Base-by-base conservation (phyloP, 2,888 invertebrate genomes). In the Shargacucullia verbasci region DNA sequence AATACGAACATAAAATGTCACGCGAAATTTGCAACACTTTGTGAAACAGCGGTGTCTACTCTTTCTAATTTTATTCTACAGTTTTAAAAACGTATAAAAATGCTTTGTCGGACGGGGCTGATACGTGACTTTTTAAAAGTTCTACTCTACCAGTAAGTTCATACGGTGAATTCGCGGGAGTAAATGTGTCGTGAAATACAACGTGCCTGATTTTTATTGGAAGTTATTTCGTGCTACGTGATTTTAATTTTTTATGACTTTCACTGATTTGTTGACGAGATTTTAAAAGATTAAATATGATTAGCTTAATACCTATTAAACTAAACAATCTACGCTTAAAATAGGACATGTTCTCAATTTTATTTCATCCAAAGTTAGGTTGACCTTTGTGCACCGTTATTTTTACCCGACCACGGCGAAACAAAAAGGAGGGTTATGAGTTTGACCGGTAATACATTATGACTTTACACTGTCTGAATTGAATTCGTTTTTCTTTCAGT, bases 111-210 rank as follows among this genome's bases (percentile, higher is more conserved):
- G 49, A 29, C 34, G 35, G 35, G 60, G 59, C 52, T 53, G 66
- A 68, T 73, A 86, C 85, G 85, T 85, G 85, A 85, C 85, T 85
- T 82, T 78, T 65, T 61, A 54, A 62, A 68, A 75, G 69, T 65
- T 72, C 64, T 29, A 43, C 47, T 45, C 7, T 29, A 29, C 47
- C 55, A 48, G 52, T 63, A 59, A 73, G 65, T 73, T 73, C 68
- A 65, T 71, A 70, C 54, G 48, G 61, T 31, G 52, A 68, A 76
- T 71, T 70, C 64, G 57, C 59, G 33, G 53, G 70, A 55, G 80
- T 77, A 75, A 81, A 81, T 80, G 69, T 79, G 79, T 76, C 77
- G 65, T 53, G 61, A 58, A 69, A 59, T 62, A 64, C 55, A 58
- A 64, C 58, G 67, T 39, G 59, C 55, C 38, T 25, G 43, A 40